Evolutionary conservation across 2,888 invertebrate species (phyloP).

Genomic region (Amphipyra tragopoginis): DNA sequence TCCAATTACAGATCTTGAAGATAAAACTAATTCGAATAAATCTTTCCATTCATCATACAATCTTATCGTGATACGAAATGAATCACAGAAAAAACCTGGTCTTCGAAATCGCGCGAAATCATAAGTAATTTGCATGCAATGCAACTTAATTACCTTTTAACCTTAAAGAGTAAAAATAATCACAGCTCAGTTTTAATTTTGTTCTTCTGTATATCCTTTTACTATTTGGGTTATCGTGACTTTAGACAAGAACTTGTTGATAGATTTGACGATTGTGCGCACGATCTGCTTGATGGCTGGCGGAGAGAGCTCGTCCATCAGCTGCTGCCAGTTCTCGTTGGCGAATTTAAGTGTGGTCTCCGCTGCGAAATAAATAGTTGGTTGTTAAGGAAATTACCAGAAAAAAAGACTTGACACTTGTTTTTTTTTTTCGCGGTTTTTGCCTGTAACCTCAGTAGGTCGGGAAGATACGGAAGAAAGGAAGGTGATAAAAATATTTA

Average conservation of each 20-base stretch:
- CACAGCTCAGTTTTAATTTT: constrained; percentile 24
- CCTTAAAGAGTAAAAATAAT: not conserved
- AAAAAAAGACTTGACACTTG: no score
- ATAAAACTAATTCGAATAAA: not conserved
- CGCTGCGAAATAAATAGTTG: constrained; percentile 63
- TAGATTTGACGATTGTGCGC: constrained; percentile 75
- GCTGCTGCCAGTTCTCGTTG: constrained; percentile 84
- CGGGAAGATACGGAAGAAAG: no score
- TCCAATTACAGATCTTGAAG: no score
- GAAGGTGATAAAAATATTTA: no score
- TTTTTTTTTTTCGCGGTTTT: no score
- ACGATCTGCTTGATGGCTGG: constrained; percentile 85
- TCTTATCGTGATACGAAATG: not conserved
- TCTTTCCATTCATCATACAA: not conserved
- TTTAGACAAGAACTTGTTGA: constrained; percentile 84
- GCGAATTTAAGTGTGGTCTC: constrained; percentile 82
- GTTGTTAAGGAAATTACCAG: no score
- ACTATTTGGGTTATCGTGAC: constrained; percentile 71
- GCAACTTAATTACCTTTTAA: not conserved
- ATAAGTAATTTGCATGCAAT: not conserved
- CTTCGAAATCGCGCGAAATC: not conserved
- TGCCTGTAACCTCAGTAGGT: no score
- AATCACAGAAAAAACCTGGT: not conserved
- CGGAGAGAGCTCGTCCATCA: constrained; percentile 87
- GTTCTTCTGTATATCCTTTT: constrained; percentile 64